These are phyloP conservation scores for Chaetura pelagica DNA, from an alignment of 2,113 vertebrate genomes.

Conservation along the genomic window DNA sequence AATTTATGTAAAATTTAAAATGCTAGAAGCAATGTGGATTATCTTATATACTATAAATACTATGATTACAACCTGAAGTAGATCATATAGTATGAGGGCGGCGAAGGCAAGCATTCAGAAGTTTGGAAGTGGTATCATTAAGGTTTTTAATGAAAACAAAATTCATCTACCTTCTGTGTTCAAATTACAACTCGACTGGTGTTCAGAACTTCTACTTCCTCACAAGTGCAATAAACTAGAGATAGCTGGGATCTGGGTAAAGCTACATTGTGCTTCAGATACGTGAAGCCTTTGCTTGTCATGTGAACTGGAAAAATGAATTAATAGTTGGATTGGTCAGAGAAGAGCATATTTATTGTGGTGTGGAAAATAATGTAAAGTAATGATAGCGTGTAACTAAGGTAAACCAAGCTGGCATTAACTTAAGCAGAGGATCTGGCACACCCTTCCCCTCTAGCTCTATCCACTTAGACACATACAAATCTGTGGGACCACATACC, in stretches of 20 bases:
- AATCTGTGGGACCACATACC: no score
- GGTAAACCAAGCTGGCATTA: not conserved
- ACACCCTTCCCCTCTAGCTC: not conserved
- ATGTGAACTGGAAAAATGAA: not conserved
- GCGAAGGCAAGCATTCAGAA: not conserved
- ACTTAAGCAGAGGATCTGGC: not conserved
- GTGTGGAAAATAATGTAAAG: not conserved
- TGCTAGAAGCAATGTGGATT: not conserved
- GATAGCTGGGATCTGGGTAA: fast-evolving
- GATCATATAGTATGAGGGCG: not conserved
- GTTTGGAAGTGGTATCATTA: not conserved
- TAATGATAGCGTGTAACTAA: not conserved
- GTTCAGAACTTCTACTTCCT: not conserved
- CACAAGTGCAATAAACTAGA: not conserved
- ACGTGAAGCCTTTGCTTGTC: not conserved
- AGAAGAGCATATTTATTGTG: not conserved
- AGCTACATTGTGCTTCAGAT: not conserved
- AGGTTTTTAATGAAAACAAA: not conserved
- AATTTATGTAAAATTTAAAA: not conserved
- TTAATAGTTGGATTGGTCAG: not conserved
- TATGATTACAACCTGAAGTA: not conserved
- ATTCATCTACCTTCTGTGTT: not conserved
- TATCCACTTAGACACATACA: not conserved
- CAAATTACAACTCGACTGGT: not conserved
- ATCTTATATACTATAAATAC: not conserved